Evolutionary conservation across 2,797 vertebrate genomes (phyloP), one percentile per base, ranked within the genome.

Genomic region (Aeoliscus strigatus): DNA sequence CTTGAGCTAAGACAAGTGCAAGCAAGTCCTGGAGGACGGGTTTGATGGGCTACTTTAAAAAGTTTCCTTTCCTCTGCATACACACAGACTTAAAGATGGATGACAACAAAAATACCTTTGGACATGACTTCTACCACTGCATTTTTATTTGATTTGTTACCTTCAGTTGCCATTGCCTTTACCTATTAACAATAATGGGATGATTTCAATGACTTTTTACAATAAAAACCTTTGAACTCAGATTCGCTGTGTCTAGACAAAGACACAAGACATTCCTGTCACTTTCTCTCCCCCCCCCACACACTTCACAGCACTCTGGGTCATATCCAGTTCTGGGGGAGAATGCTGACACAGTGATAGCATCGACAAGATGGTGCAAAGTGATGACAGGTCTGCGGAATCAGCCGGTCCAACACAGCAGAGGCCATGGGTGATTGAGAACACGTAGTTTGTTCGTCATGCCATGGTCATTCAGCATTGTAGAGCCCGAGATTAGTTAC

Each of bases 321-420:
- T 86, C 84, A 85, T 73, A 86, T 86, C 76, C 63, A 79, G 79
- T 87, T 88, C 83, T 81, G 71, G 26, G 69, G 36, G 48, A 81
- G 77, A 83, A 76, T 53, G 74, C 71, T 75, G 76, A 80, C 70
- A 74, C 43, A 30, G 61, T 16, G 79, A 85, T 84, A 68, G 60
- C 72, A 69, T 80, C 57, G 42, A 84, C 83, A 81, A 81, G 77
- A 77, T 59, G 62, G 82, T 70, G 81, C 74, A 61, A 86, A 78
- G 80, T 71, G 73, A 86, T 87, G 84, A 88, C 75, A 85, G 38
- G 48, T 77, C 61, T 74, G 75, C 74, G 78, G 71, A 83, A 74
- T 79, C 73, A 63, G 80, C 68, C 71, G 51, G 65, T 76, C 71
- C 69, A 54, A 75, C 50, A n/a, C 84, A 62, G 60, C 36, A 38